A percentile compares a stretch with the other conserved stretches of the same genome.
Conservation (phyloP, 2,113 vertebrate genomes). For the Poeciliopsis occidentalis region DNA sequence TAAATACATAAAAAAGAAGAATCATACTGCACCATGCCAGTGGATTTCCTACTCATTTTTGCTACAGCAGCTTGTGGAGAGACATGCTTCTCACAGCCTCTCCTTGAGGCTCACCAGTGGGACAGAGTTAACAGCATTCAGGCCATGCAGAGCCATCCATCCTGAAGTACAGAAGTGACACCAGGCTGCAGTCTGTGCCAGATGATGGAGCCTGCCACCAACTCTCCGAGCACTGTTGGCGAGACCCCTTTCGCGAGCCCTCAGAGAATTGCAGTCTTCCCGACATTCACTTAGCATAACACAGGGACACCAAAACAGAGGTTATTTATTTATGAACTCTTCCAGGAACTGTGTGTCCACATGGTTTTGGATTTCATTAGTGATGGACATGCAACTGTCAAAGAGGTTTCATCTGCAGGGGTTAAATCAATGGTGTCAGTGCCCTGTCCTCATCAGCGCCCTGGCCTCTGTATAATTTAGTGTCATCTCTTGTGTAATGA, state of each 20-base stretch:
- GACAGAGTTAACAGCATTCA: constrained; percentile 66
- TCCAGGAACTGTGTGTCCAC: constrained; percentile 72
- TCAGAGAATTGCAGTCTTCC: constrained; percentile 66
- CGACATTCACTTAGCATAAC: constrained; percentile 79
- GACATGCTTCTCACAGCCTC: constrained; percentile 52
- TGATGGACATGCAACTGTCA: constrained; percentile 59
- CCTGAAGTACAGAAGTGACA: constrained; percentile 76
- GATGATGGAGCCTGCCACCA: constrained; percentile 73
- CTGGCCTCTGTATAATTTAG: constrained; percentile 54
- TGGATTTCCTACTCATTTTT: constrained; percentile 35
- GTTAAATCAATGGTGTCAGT: constrained; percentile 59
- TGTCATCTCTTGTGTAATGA: constrained; percentile 63
- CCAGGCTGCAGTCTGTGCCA: constrained; percentile 52
- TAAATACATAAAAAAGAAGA: constrained; percentile 69
- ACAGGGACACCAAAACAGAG: constrained; percentile 76
- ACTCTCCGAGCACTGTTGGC: constrained; percentile 54
- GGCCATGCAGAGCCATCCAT: constrained; percentile 69
- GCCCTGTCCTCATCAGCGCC: constrained; percentile 38
- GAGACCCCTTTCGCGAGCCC: constrained; percentile 60
- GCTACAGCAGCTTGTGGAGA: constrained; percentile 28
- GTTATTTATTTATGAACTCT: constrained; percentile 82
- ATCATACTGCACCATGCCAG: constrained; percentile 33
- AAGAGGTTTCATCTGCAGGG: constrained; percentile 49
- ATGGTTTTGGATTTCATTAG: constrained; percentile 71
- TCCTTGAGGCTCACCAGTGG: constrained; percentile 70